Conservation (phyloP, 2,113 vertebrate genomes). For the Acrocephalus arundinaceus region DNA sequence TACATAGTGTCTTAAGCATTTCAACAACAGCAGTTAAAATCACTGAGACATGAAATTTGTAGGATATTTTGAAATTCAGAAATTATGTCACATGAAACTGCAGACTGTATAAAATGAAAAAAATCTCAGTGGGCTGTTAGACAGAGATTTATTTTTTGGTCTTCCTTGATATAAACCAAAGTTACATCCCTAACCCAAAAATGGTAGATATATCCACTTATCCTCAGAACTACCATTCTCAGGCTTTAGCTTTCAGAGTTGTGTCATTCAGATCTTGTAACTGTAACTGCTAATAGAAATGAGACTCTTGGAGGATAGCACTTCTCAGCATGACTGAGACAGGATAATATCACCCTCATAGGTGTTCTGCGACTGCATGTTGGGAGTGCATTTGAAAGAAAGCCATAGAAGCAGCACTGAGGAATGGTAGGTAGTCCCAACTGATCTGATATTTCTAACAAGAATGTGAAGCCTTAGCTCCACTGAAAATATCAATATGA, state of each 20-base stretch:
- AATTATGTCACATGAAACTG: not conserved
- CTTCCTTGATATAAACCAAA: not conserved
- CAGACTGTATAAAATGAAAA: not conserved
- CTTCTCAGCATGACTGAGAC: not conserved
- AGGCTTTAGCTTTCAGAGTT: not conserved
- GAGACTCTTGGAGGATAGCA: not conserved
- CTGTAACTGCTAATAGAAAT: not conserved
- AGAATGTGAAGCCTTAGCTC: not conserved
- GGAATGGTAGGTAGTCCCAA: not conserved
- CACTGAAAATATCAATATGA: not conserved
- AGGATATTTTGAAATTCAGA: not conserved
- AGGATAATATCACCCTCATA: not conserved
- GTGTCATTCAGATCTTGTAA: not conserved
- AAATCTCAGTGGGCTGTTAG: not conserved
- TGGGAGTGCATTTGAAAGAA: not conserved
- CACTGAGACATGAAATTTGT: not conserved
- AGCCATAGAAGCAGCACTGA: not conserved
- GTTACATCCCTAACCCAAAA: not conserved
- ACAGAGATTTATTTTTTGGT: not conserved
- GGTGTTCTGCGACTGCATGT: not conserved
- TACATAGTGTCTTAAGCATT: not conserved
- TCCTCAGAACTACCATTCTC: not conserved
- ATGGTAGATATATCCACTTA: not conserved
- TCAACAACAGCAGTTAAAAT: not conserved
- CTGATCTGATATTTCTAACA: not conserved